Base-by-base conservation (phyloP, 2,797 vertebrate species). In the Silurus lanzhouensis region DNA sequence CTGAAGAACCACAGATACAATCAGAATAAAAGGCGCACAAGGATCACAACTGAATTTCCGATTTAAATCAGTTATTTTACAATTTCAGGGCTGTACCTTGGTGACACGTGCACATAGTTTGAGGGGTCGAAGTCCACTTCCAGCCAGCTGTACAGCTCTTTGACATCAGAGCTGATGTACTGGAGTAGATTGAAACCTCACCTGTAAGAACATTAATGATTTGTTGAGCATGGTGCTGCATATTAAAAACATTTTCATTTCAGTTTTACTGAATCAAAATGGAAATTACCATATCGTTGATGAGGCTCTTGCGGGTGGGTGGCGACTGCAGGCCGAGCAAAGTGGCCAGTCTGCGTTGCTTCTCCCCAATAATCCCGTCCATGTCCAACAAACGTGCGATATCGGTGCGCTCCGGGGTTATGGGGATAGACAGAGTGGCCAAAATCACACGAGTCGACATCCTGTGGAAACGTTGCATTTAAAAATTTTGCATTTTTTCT, bases 351-450 rank as follows among this genome's bases (percentile, higher is more conserved):
- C 98, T 95, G 27, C 98, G 94, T 85, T 99, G 98, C 57, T 99
- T 99, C 90, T 99, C 98, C 82, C 99, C 96, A 46, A 99, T 99
- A 89, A 99, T 99, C 10, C 98, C 98, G 9, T 99, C 98, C 98
- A 99, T 99, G 85, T 99, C 98, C 90, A 99, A 90, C 72, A 99
- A 96, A 2, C 98, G 97, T 86, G 98, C 98, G 1, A 99, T 99
- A 31, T 99, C 98, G 0, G 98, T 99, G 85, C 98, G 97, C 92
- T 99, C 98, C 0, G 98, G 98, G 68, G 98, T 99, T 87, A 99
- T 99, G 83, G 98, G 97, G 88, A 99, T 99, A 58, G 27, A 27
- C 27, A 27, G 27, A 27, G 27, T 27, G 27, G 27, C 27, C 27
- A 27, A 27, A 27, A 27, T 27, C 27, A 27, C 27, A 27, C 27